A percentile compares a stretch with the other conserved stretches of the same genome.
These are phyloP conservation scores for Sarcophilus harrisii DNA, from an alignment of 2,797 vertebrate genomes.

Conservation along the genomic window DNA sequence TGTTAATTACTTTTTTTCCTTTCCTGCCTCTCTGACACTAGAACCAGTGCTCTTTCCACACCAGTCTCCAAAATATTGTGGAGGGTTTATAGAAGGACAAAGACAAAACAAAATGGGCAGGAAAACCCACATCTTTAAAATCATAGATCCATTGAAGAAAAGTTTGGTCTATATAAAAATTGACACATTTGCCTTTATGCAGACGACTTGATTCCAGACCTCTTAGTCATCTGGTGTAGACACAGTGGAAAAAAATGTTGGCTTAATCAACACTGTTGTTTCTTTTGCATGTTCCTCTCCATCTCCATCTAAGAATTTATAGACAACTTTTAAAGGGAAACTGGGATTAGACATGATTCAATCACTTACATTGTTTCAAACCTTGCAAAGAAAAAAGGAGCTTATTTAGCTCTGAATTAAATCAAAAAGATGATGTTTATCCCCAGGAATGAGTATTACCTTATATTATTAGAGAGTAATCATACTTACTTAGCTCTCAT, in stretches of 20 bases:
- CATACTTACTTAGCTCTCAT: conserved; percentile 12
- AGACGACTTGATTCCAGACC: background rate
- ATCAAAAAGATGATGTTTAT: background rate
- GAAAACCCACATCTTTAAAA: background rate
- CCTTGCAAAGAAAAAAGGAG: conserved; percentile 49
- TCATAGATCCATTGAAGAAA: background rate
- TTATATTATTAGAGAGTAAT: background rate
- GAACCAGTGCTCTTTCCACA: background rate
- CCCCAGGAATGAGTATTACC: conserved; percentile 6
- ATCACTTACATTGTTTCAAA: conserved; percentile 46
- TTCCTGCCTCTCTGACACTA: background rate
- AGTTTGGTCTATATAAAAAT: background rate
- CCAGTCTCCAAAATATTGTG: background rate
- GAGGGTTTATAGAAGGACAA: background rate
- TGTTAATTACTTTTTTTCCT: background rate
- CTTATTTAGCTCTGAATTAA: conserved; percentile 20
- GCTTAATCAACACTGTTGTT: conserved; percentile 60
- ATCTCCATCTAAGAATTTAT: conserved; percentile 53
- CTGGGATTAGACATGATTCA: conserved; percentile 13
- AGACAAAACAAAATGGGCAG: background rate
- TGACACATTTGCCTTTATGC: background rate
- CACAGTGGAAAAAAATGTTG: conserved; percentile 22
- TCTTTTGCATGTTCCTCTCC: conserved; percentile 44
- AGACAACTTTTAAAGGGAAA: conserved; percentile 33
- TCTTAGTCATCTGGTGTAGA: background rate